A percentile compares a stretch with the other conserved stretches of the same genome.
Evolutionary conservation across 2,888 invertebrate genomes (phyloP).

Genomic region (Cryptocephalus moraei): DNA sequence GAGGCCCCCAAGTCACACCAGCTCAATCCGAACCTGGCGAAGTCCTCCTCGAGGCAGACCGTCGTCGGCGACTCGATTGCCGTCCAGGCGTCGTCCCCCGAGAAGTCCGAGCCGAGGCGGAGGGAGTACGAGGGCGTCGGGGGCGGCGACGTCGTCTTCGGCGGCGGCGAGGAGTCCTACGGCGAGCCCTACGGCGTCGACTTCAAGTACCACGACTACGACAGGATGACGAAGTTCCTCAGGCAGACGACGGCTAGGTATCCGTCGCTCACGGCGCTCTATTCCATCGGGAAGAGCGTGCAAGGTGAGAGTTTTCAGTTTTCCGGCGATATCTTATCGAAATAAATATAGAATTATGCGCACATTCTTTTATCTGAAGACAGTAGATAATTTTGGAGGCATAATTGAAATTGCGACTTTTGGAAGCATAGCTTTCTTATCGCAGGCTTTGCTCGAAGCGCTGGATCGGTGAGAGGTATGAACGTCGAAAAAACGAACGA

Average conservation of each 20-base stretch:
- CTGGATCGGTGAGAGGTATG: too few relatives aligned
- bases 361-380: too few relatives aligned
- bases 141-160: slow-evolving; percentile 93
- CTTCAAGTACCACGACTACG: slow-evolving; percentile 78
- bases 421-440: too few relatives aligned
- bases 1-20: too few relatives aligned
- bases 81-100: slow-evolving; percentile 36
- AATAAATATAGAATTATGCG: background rate
- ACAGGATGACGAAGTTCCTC: slow-evolving; percentile 72
- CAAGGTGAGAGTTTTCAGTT: slow-evolving; percentile 55
- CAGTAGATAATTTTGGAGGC: too few relatives aligned
- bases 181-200: slow-evolving; percentile 44
- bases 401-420: too few relatives aligned
- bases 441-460: too few relatives aligned
- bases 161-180: slow-evolving; percentile 76
- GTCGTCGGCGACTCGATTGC: too few relatives aligned
- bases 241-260: slow-evolving; percentile 68
- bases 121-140: slow-evolving; percentile 89
- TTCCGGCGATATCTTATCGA: slow-evolving; percentile 7
- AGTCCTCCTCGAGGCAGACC: too few relatives aligned
- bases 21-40: too few relatives aligned
- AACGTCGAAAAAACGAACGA: too few relatives aligned
- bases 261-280: slow-evolving; percentile 81
- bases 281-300: slow-evolving; percentile 88
- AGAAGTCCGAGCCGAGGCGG: slow-evolving; percentile 92